phyloP scores from a whole-genome alignment of 2,797 vertebrate species.

The Halcyon chelicuti region DNA sequence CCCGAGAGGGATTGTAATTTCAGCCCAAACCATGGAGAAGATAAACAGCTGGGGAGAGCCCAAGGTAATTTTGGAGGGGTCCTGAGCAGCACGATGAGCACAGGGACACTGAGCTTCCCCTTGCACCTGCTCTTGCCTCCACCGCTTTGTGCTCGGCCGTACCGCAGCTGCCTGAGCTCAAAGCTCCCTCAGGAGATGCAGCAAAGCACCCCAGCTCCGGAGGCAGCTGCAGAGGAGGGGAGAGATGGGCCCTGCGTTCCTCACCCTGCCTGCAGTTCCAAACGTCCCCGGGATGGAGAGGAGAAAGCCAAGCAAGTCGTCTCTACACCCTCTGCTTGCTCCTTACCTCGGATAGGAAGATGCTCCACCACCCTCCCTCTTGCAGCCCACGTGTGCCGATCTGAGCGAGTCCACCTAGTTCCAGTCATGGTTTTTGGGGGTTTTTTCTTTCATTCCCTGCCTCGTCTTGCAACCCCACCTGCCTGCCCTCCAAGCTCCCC shows the following conservation, averaged over 20 bases:
- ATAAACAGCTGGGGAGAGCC: slow-evolving; percentile 22
- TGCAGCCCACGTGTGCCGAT: rapidly evolving
- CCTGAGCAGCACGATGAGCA: not conserved
- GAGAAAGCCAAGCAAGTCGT: not conserved
- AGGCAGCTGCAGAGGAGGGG: not conserved
- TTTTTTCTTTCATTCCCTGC: too few relatives aligned
- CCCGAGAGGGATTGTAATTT: not conserved
- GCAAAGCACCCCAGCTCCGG: not conserved
- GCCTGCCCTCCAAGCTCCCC: not conserved
- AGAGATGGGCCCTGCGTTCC: not conserved
- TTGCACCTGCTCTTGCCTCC: slow-evolving; percentile 39
- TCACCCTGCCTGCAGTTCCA: not conserved
- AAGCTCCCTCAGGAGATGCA: not conserved
- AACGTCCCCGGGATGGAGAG: not conserved
- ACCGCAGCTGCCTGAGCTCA: not conserved
- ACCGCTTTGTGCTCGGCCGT: not conserved
- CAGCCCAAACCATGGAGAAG: not conserved
- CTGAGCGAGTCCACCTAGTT: rapidly evolving
- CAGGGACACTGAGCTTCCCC: not conserved
- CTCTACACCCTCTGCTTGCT: not conserved
- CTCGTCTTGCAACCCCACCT: not conserved
- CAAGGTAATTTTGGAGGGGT: not conserved
- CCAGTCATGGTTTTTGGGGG: not conserved
- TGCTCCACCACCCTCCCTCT: not conserved
- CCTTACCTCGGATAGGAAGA: not conserved